Conservation (phyloP, 2,113 vertebrate species). For the Cyphomyrus discorhynchus region DNA sequence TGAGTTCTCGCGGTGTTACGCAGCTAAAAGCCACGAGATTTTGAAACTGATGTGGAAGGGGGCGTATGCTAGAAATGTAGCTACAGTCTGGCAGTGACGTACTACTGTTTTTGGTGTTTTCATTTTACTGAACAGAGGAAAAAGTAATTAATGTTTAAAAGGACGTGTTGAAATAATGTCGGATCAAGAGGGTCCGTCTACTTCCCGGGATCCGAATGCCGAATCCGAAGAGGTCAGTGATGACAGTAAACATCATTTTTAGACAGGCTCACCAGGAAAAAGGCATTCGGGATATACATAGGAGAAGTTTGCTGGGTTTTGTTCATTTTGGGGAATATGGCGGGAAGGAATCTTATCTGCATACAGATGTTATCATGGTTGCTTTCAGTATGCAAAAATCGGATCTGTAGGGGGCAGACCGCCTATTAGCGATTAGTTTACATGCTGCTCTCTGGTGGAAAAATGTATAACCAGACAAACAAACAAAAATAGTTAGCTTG, state of each 20-base stretch:
- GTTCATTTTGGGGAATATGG: conserved; percentile 33
- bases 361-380: conserved; percentile 26
- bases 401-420: neutral
- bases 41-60: conserved; percentile 20
- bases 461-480: neutral
- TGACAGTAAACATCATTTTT: conserved; percentile 13
- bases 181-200: conserved; percentile 46
- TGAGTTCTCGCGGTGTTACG: conserved; percentile 24
- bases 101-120: conserved; percentile 23
- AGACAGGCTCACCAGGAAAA: neutral
- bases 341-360: conserved; percentile 33
- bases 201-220: conserved; percentile 34
- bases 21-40: conserved; percentile 16
- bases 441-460: neutral
- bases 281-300: conserved; percentile 16
- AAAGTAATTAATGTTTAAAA: conserved; percentile 24
- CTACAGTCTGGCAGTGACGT: conserved; percentile 28
- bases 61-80: conserved; percentile 38
- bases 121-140: conserved; percentile 22
- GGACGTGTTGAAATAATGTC: conserved; percentile 32
- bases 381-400: neutral
- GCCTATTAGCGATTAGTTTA: neutral
- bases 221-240: conserved; percentile 40
- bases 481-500: neutral
- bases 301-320: conserved; percentile 39